Evolutionary conservation across 1,140 invertebrate species (phyloP).

Genomic region (Eupeodes corollae): DNA sequence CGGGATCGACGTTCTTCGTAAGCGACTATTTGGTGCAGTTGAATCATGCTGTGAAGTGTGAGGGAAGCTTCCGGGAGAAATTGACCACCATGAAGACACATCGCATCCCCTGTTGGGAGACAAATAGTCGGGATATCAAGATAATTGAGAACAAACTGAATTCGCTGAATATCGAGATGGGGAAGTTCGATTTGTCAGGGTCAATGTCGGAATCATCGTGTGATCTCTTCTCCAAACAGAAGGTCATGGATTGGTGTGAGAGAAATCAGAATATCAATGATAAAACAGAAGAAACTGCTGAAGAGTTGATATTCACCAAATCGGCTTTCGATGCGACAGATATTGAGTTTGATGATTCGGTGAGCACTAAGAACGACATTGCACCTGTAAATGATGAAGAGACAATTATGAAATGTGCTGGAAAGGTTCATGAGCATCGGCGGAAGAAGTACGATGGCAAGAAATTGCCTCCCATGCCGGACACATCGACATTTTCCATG

Average conservation of each 20-base stretch:
- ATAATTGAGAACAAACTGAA: constrained; percentile 3
- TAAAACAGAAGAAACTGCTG: not conserved
- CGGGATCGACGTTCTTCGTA: constrained; percentile 1
- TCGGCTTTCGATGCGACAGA: not conserved
- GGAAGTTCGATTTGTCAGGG: not conserved
- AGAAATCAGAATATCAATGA: constrained; percentile 1
- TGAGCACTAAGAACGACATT: not conserved
- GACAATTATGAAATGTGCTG: too few species aligned
- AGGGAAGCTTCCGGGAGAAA: not conserved
- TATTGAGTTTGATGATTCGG: constrained; percentile 9
- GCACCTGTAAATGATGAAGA: too few species aligned
- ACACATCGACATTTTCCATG: too few species aligned
- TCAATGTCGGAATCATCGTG: not conserved
- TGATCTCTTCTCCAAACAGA: constrained; percentile 5
- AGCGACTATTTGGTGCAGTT: constrained; percentile 1
- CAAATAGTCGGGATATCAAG: constrained; percentile 8
- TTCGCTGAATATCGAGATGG: not conserved
- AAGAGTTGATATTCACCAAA: not conserved
- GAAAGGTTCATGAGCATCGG: too few species aligned
- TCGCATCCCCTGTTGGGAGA: constrained; percentile 4
- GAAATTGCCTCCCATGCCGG: too few species aligned
- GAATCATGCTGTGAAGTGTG: not conserved
- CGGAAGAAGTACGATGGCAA: too few species aligned
- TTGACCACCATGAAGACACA: constrained; percentile 1
- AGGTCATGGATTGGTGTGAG: constrained; percentile 8